These are phyloP conservation scores for Cyphomyrmex costatus DNA, from an alignment of 1,140 invertebrate species.

Conservation along the genomic window DNA sequence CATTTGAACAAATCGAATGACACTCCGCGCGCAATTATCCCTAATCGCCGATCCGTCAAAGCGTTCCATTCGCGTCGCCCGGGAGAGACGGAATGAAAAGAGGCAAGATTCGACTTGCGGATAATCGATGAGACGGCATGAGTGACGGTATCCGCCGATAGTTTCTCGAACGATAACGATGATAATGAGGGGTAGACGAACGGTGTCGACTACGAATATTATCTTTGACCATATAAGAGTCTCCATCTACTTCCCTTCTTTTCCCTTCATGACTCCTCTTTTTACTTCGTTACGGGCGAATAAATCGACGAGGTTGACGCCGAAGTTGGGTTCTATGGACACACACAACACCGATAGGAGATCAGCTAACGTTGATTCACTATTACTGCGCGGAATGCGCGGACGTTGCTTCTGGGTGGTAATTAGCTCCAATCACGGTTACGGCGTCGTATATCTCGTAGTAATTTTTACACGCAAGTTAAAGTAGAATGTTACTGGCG, in stretches of 20 bases:
- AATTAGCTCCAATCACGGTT: conserved; percentile 85
- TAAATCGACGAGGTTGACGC: conserved; percentile 80
- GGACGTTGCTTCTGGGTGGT: conserved; percentile 84
- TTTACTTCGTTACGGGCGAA: conserved; percentile 81
- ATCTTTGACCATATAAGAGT: conserved; percentile 52
- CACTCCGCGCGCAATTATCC: conserved; percentile 53
- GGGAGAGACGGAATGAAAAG: conserved; percentile 33
- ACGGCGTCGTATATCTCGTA: conserved; percentile 84
- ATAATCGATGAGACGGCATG: conserved; percentile 60
- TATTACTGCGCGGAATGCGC: conserved; percentile 73
- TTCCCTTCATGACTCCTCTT: conserved; percentile 23
- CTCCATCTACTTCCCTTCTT: neutral
- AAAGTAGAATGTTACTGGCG: conserved; percentile 70
- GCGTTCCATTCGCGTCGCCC: conserved; percentile 25
- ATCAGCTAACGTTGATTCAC: conserved; percentile 82
- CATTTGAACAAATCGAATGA: conserved; percentile 34
- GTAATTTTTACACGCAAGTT: conserved; percentile 79
- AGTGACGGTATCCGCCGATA: conserved; percentile 41
- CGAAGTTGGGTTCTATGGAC: conserved; percentile 78
- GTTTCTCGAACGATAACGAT: conserved; percentile 63
- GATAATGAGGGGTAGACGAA: conserved; percentile 74
- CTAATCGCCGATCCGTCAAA: conserved; percentile 51
- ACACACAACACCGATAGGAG: conserved; percentile 82
- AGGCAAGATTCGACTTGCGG: conserved; percentile 55
- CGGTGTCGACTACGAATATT: conserved; percentile 69